Evolutionary conservation across 2,797 vertebrate species (phyloP).

Genomic region (Chiroxiphia lanceolata): DNA sequence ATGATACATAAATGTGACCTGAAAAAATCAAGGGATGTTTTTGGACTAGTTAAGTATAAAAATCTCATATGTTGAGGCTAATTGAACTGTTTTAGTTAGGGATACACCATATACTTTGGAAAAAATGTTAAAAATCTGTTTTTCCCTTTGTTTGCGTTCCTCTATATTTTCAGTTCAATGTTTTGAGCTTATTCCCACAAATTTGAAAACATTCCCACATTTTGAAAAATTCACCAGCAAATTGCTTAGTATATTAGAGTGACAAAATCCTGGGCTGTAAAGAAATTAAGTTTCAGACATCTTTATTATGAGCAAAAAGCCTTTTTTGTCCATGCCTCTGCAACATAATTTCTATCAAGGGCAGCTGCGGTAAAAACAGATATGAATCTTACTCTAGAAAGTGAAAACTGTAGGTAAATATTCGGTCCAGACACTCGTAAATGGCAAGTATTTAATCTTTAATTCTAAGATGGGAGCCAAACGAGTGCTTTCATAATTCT

Average conservation of each 20-base stretch:
- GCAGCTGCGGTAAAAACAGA: not conserved
- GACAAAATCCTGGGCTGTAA: not conserved
- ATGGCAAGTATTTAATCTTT: not conserved
- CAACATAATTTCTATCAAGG: not conserved
- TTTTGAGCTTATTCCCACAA: not conserved
- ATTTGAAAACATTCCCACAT: not conserved
- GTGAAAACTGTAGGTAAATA: not conserved
- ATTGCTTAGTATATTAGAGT: not conserved
- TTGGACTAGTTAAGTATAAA: not conserved
- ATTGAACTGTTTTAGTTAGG: not conserved
- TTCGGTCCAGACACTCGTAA: not conserved
- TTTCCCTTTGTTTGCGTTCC: not conserved
- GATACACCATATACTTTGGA: not conserved
- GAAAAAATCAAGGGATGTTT: not conserved
- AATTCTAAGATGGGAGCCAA: conserved; percentile 7
- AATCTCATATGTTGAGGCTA: not conserved
- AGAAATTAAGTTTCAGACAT: not conserved
- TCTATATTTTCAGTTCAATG: not conserved
- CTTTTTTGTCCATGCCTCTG: not conserved
- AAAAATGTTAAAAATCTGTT: not conserved
- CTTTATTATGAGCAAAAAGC: not conserved
- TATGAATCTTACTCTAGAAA: not conserved
- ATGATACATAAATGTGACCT: not conserved
- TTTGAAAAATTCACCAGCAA: not conserved
- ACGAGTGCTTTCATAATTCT: conserved; percentile 1